Base-by-base conservation (phyloP, 2,797 vertebrate species). In the Sylvia borin region DNA sequence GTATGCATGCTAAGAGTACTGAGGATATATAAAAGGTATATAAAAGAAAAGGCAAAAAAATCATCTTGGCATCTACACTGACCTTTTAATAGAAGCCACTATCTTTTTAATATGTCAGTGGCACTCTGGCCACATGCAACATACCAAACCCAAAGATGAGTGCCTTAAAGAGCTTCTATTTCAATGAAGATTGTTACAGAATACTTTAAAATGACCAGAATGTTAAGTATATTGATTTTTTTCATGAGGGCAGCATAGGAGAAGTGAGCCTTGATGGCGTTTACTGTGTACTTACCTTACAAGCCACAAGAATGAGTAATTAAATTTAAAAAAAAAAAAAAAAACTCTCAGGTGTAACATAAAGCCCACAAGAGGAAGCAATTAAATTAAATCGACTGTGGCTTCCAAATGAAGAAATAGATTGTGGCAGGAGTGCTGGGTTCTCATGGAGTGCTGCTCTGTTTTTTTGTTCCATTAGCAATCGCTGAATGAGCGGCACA, bases 401-500 rank as follows among this genome's bases (percentile, higher is more conserved):
- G 82, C 87, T 96, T 91, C 84, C 78, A 89, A 88, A 58, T 29
- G 93, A 93, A 89, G 93, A 77, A 51, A 6, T 31, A 31, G 42
- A 72, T 68, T 7, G 66, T 90, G 91, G 19, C 92, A 88, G 92
- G 66, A 65, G 10, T 16, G 25, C 20, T 27, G 87, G 26, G 66
- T 25, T 85, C 71, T 96, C 91, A 95, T 14, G 40, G 61, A 6
- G 42, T 82, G 88, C 78, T 88, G 92, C 92, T 92, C 57, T 92
- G 77, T 34, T 54, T 62, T 73, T 11, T 64, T 38, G 1, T 50
- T 31, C 90, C 38, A 8, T 43, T 91, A 99, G 99, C 97, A 98
- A 95, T 99, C 99, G 1, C 98, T 99, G 97, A 98, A 98, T 72
- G 99, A 98, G 58, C 97, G 99, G 85, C 98, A 99, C 80, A 91